phyloP scores from a whole-genome alignment of 2,888 invertebrate species.

The Dermolepida albohirtum region DNA sequence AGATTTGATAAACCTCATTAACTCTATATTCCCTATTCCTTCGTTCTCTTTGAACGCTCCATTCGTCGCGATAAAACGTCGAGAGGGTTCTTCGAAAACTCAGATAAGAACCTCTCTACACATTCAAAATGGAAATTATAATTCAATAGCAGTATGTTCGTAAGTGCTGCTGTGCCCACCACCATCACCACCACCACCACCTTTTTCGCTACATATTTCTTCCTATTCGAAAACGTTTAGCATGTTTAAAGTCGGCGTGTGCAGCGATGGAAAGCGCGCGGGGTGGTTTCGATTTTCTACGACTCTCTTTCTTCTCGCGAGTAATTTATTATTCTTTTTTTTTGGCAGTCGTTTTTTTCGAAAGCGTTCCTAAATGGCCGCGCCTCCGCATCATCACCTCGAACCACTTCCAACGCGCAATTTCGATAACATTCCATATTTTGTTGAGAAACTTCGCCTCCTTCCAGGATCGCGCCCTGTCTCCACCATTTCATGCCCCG shows the following conservation, averaged over 20 bases:
- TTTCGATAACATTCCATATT: constrained; percentile 41
- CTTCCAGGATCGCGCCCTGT: not conserved
- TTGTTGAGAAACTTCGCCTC: constrained; percentile 17
- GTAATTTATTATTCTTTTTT: constrained; percentile 22
- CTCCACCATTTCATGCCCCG: constrained; percentile 7
- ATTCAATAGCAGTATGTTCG: not conserved
- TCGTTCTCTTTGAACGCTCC: not conserved
- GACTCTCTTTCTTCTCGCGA: constrained; percentile 5
- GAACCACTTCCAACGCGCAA: constrained; percentile 8
- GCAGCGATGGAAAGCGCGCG: too few species aligned
- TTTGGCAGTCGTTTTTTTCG: not conserved
- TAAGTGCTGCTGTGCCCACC: constrained; percentile 2
- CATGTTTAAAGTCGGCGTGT: not conserved
- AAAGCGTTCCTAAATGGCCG: not conserved
- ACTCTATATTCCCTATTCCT: constrained; percentile 17
- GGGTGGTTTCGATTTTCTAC: not conserved
- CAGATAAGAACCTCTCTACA: constrained; percentile 14
- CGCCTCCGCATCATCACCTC: constrained; percentile 14
- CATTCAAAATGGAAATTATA: constrained; percentile 26
- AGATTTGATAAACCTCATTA: constrained; percentile 28
- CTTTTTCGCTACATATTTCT: constrained; percentile 26
- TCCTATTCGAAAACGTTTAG: constrained; percentile 22
- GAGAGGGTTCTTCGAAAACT: not conserved
- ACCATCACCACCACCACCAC: not conserved
- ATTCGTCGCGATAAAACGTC: too few species aligned